Base-by-base conservation (phyloP, 1,140 invertebrate species). In the Stratiolaelaps scimitus region DNA sequence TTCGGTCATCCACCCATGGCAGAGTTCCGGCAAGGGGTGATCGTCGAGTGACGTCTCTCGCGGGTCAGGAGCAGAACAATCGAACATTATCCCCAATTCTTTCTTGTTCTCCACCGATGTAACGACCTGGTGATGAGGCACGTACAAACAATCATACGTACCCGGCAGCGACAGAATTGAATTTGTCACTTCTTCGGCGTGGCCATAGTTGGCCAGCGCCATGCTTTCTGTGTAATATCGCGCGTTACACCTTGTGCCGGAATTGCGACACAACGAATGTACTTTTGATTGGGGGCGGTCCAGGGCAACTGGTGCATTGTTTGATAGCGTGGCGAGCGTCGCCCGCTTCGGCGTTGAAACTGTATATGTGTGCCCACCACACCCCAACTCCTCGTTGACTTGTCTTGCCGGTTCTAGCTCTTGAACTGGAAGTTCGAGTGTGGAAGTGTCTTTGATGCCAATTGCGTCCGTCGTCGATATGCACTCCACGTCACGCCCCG, bases 11-110 rank as follows among this genome's bases (percentile, higher is more conserved):
- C n/a, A n/a, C n/a, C n/a, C n/a, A n/a, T n/a, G n/a, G n/a, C n/a
- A n/a, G n/a, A n/a, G n/a, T n/a, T n/a, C n/a, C n/a, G n/a, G n/a
- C n/a, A n/a, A n/a, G 2, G 60, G 68, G 19, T 43, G 28, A 4
- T 43, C 48, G 44, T 70, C 69, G 2, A 71, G 46, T 2, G 69
- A 70, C n/a, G 13, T 45, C n/a, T 45, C 44, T 13, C 44, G 13
- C 13, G 19, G 13, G 13, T 13, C 44, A 13, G 44, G 19, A 45
- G 44, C 13, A 13, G 44, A 45, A 13, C 44, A 13, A 45, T 45
- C 44, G 13, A 45, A 45, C n/a, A 45, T n/a, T 13, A 45, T 45
- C 44, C 44, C n/a, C 44, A 13, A 45, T 45, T n/a, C n/a, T 13
- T 45, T n/a, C 44, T n/a, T n/a, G 19, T n/a, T n/a, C 13, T 13